Evolutionary conservation across 2,797 vertebrate species (phyloP), one percentile per base, ranked within the genome.

Genomic region (Muraenolepis orangiensis): DNA sequence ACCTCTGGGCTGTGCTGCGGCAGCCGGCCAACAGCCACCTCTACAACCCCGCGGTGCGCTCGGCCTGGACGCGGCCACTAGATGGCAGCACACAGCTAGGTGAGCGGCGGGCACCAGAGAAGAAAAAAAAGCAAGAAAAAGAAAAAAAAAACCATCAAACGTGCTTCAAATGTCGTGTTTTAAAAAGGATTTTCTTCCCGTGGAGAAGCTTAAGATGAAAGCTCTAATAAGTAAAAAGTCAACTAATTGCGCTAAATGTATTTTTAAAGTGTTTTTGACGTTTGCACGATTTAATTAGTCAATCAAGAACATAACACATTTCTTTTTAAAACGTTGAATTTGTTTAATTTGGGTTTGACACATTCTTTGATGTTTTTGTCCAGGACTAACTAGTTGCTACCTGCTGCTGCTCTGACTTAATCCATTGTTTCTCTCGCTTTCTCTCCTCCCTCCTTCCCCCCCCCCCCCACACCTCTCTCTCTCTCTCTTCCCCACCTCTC

Each of bases 21-120:
- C 96, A 98, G 75, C 93, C 95, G 75, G 95, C 94, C 79, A 95
- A 95, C 84, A 94, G 93, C 87, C 94, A 94, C 16, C 86, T 94
- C n/a, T 98, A 96, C 0, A 94, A 99, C 81, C 92, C 91, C 81
- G 94, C 95, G 0, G 90, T 98, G 79, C 93, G 89, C 72, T 95
- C 93, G 57, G 94, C 94, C 18, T 94, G 91, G 91, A 92, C 98
- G 26, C 95, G 95, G 78, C 95, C 93, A 89, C 93, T 98, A 86
- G 95, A 95, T 90, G 94, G 94, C 88, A 93, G 91, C 76, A 96
- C 96, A 86, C 95, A 96, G 88, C 90, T 99, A 84, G 96, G 97
- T 99, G 86, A 96, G 93, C 32, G 8, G 6, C 34, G 26, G n/a
- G n/a, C n/a, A n/a, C n/a, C n/a, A n/a, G n/a, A n/a, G n/a, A n/a